A percentile compares a stretch with the other conserved stretches of the same genome.
Conservation (phyloP, 1,140 invertebrate genomes). For the Drosophila baimaii region DNA sequence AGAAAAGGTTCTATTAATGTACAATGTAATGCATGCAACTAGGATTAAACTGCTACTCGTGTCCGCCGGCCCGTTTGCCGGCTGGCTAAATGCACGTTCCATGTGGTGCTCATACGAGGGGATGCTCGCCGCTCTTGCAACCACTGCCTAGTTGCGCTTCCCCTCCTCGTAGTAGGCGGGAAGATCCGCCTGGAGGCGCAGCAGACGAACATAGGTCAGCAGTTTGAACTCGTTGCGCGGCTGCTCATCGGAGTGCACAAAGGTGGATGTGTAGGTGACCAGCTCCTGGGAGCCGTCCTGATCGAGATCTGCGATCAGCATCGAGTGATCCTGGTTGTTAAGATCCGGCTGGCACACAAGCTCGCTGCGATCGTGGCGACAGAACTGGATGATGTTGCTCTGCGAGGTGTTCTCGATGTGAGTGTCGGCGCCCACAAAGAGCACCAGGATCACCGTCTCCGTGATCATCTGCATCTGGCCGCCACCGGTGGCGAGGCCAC, state of each 20-base stretch:
- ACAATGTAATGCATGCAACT: slow-evolving; percentile 67
- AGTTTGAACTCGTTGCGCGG: slow-evolving; percentile 85
- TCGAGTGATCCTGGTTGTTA: slow-evolving; percentile 88
- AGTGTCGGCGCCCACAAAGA: slow-evolving; percentile 89
- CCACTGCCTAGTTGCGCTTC: slow-evolving; percentile 70
- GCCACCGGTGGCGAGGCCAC: slow-evolving; percentile 10
- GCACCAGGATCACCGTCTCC: slow-evolving; percentile 90
- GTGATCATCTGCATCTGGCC: slow-evolving; percentile 85
- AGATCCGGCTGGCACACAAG: slow-evolving; percentile 89
- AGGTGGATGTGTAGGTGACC: slow-evolving; percentile 89
- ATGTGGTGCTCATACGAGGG: neutral
- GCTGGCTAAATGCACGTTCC: slow-evolving; percentile 57
- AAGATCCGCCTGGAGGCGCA: slow-evolving; percentile 88
- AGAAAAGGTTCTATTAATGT: slow-evolving; percentile 72
- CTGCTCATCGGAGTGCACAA: slow-evolving; percentile 85
- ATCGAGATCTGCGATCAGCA: slow-evolving; percentile 89
- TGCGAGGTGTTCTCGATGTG: slow-evolving; percentile 90
- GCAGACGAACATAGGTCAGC: slow-evolving; percentile 87
- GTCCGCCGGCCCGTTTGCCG: slow-evolving; percentile 35
- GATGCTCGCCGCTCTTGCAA: too few species aligned
- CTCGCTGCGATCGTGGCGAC: slow-evolving; percentile 85
- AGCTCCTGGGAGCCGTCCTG: slow-evolving; percentile 90
- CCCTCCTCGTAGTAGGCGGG: slow-evolving; percentile 86
- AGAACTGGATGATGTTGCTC: slow-evolving; percentile 89
- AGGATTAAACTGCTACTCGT: slow-evolving; percentile 56